These are phyloP conservation scores for Eupithecia dodoneata DNA, from an alignment of 2,888 invertebrate species.

Conservation along the genomic window DNA sequence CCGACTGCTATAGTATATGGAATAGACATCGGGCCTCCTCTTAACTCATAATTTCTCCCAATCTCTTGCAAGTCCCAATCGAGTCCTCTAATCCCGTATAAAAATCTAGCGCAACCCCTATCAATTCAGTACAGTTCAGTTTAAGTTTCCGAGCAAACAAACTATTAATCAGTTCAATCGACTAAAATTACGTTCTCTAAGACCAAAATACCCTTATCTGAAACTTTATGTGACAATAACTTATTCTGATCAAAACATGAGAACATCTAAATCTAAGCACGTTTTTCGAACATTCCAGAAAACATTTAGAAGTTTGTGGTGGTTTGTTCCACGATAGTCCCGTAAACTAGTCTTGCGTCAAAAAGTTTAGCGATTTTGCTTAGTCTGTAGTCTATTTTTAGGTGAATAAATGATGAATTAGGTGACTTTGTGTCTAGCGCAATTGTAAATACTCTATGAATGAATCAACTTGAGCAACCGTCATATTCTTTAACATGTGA, in stretches of 20 bases:
- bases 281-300: background rate
- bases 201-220: conserved; percentile 23
- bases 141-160: conserved; percentile 28
- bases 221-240: conserved; percentile 29
- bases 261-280: conserved; percentile 22
- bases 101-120: background rate
- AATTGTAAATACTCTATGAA: no score
- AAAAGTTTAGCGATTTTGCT: no score
- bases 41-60: background rate
- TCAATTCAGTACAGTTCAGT: background rate
- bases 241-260: conserved; percentile 1
- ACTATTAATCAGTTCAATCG: conserved; percentile 22
- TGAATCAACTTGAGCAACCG: background rate
- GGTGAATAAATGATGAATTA: no score
- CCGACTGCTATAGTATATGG: no score
- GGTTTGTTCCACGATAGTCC: background rate
- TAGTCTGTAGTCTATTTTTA: no score
- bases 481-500: background rate
- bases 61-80: background rate
- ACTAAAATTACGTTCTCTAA: conserved; percentile 9
- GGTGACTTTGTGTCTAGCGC: no score
- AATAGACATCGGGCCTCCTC: no score
- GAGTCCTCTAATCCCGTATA: background rate
- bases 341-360: no score
- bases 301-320: background rate